These are phyloP conservation scores for Palythoa heliodiscus DNA, from an alignment of 92 coral and sea anemone genomes.

Conservation along the genomic window DNA sequence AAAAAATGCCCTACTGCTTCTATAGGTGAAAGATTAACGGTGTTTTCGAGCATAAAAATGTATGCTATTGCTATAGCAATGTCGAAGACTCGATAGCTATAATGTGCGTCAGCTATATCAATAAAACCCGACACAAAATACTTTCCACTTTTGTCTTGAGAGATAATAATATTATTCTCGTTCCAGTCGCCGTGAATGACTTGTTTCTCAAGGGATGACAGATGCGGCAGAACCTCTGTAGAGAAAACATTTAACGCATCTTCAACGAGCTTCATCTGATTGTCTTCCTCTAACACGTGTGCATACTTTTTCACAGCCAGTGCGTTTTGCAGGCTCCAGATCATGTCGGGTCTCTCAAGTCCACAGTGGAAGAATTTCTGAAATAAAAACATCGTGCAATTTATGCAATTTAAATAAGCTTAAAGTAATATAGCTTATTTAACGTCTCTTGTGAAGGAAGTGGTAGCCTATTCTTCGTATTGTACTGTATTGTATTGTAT, in stretches of 20 bases:
- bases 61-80: conserved; percentile 61
- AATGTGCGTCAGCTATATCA: conserved; percentile 68
- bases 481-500: too few species aligned
- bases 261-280: conserved; percentile 11
- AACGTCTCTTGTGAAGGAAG: too few species aligned
- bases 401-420: too few species aligned
- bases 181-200: conserved; percentile 50
- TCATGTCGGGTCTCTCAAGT: conserved; percentile 14
- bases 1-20: conserved; percentile 63
- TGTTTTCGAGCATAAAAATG: conserved; percentile 41
- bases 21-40: background rate
- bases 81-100: conserved; percentile 67
- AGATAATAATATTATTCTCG: conserved; percentile 32
- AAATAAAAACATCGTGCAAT: background rate
- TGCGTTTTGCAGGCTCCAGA: conserved; percentile 21
- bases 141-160: background rate
- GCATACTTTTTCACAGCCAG: conserved; percentile 3
- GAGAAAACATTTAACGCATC: conserved; percentile 11
- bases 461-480: too few species aligned
- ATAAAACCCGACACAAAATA: conserved; percentile 51
- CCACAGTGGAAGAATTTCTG: conserved; percentile 26
- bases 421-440: too few species aligned
- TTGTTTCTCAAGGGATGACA: conserved; percentile 13
- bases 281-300: conserved; percentile 8
- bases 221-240: conserved; percentile 8